Conservation (phyloP, 2,113 vertebrate species). For the Sitta europaea region DNA sequence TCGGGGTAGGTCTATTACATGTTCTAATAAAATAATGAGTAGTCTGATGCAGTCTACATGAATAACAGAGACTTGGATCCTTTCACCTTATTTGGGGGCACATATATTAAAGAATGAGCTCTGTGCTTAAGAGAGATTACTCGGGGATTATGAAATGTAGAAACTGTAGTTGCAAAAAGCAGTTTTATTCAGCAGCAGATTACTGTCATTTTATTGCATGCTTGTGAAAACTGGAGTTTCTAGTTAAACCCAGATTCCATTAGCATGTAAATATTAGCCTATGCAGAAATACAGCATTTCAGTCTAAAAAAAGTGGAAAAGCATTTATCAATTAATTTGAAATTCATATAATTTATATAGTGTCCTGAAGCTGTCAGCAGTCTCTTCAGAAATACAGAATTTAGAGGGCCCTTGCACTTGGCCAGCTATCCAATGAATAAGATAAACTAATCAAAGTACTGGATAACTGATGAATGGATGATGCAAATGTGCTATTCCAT, state of each 20-base stretch:
- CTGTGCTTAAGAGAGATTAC: conserved; percentile 5
- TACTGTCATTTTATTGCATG: conserved; percentile 1
- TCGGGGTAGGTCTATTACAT: not conserved
- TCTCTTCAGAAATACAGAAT: not conserved
- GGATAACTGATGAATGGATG: not conserved
- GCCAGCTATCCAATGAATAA: not conserved
- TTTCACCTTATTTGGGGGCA: not conserved
- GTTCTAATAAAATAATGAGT: not conserved
- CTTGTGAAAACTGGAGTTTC: not conserved
- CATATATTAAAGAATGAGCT: not conserved
- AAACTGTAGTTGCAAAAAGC: conserved; percentile 10
- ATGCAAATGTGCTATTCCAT: not conserved
- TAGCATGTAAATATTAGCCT: not conserved
- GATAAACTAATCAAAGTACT: not conserved
- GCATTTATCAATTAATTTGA: not conserved
- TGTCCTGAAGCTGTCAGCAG: not conserved
- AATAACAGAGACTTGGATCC: not conserved
- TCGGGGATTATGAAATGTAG: not conserved
- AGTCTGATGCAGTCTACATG: not conserved
- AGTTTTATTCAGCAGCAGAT: conserved; percentile 22
- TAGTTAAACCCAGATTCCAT: not conserved
- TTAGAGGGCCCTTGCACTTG: not conserved
- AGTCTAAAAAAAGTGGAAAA: not conserved
- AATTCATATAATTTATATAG: not conserved
- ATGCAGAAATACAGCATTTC: not conserved